phyloP scores from a whole-genome alignment of 2,888 invertebrate species.

The Tetropium fuscum region DNA sequence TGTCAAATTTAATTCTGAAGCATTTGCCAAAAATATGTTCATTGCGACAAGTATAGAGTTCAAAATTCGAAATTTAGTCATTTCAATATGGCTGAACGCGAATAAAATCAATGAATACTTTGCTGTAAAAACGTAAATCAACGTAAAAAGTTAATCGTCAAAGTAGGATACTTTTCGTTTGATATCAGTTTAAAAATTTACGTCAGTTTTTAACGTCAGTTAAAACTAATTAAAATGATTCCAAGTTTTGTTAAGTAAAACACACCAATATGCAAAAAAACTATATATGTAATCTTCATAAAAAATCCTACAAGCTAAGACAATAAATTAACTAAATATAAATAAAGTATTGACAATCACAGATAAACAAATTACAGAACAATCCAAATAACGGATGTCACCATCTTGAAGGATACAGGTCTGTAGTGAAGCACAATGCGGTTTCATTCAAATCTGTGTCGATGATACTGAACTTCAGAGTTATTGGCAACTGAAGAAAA shows the following conservation, averaged over 20 bases:
- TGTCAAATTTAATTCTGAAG: too few species aligned
- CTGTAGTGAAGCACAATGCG: constrained; percentile 12
- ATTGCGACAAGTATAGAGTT: too few species aligned
- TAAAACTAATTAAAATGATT: too few species aligned
- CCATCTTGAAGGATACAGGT: constrained; percentile 1
- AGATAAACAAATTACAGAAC: neutral
- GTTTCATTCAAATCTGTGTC: constrained; percentile 8
- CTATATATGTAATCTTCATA: neutral
- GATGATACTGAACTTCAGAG: constrained; percentile 12
- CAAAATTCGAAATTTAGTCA: too few species aligned
- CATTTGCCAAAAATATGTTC: too few species aligned
- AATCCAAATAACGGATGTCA: neutral
- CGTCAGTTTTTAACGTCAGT: too few species aligned
- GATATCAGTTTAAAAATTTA: too few species aligned
- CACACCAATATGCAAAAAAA: neutral
- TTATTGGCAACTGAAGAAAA: constrained; percentile 17
- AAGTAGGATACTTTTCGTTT: too few species aligned
- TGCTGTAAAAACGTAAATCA: too few species aligned
- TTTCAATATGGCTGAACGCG: too few species aligned
- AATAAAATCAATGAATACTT: too few species aligned
- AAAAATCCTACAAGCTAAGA: neutral
- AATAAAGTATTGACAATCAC: neutral
- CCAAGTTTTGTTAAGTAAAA: neutral
- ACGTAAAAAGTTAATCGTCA: too few species aligned
- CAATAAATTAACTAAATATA: constrained; percentile 8